These are phyloP conservation scores for Limosa lapponica DNA, from an alignment of 2,797 vertebrate species.

Conservation along the genomic window DNA sequence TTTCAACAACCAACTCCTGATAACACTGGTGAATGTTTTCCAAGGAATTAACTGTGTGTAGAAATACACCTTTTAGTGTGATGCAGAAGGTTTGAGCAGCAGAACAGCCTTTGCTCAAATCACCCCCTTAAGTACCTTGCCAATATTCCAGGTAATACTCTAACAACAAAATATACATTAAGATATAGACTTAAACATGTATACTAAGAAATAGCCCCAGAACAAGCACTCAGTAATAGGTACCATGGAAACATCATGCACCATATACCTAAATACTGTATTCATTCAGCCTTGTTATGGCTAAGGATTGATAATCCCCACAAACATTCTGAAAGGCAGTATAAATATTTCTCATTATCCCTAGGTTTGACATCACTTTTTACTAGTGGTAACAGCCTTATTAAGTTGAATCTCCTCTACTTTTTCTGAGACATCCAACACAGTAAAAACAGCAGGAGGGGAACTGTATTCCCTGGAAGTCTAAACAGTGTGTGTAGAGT, in stretches of 20 bases:
- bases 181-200: not conserved
- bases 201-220: not conserved
- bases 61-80: not conserved
- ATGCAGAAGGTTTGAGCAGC: not conserved
- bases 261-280: not conserved
- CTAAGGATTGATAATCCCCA: not conserved
- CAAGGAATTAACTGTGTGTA: not conserved
- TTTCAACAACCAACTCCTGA: not conserved
- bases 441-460: not conserved
- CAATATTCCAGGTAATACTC: not conserved
- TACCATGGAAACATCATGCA: not conserved
- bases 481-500: not conserved
- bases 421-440: not conserved
- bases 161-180: not conserved
- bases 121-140: not conserved
- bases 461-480: not conserved
- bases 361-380: not conserved
- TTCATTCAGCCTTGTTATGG: not conserved
- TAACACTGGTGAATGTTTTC: rapidly evolving
- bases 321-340: not conserved
- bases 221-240: not conserved
- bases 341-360: not conserved
- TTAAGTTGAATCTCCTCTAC: not conserved
- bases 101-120: not conserved
- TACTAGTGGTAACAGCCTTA: not conserved